Evolutionary conservation across 2,797 vertebrate species (phyloP).

Genomic region (Sarcoramphus papa): DNA sequence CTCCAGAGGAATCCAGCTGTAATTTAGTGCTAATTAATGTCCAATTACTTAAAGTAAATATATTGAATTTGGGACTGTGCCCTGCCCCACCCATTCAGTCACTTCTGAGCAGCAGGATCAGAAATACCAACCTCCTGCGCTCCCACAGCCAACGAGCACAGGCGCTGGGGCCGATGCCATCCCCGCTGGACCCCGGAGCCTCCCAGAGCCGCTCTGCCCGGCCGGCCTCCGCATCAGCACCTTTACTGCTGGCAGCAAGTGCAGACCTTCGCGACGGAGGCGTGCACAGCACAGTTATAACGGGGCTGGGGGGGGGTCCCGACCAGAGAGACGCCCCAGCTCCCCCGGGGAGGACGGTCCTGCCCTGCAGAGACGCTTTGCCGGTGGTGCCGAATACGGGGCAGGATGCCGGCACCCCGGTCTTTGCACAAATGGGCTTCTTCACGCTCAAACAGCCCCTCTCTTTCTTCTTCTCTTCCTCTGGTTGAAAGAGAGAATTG

Average conservation of each 20-base stretch:
- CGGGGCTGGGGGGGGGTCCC: fast-evolving
- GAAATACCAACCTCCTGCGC: fast-evolving
- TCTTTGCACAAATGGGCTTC: neutral
- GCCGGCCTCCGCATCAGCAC: neutral
- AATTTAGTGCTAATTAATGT: neutral
- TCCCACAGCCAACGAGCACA: neutral
- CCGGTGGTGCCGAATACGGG: neutral
- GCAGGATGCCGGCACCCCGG: neutral
- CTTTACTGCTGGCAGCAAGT: neutral
- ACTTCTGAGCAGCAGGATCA: neutral
- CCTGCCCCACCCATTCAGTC: neutral
- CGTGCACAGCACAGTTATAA: neutral
- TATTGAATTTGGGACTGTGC: neutral
- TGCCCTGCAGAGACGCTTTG: neutral
- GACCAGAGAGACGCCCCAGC: fast-evolving
- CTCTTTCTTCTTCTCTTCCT: neutral
- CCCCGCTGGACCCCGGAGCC: no score
- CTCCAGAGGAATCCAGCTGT: neutral
- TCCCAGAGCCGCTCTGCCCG: neutral
- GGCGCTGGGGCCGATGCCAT: fast-evolving
- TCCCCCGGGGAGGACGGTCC: neutral
- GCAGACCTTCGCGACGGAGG: no score
- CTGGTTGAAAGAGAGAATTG: neutral
- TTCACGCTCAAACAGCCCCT: neutral
- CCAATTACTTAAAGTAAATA: neutral